Conservation (phyloP, 2,797 vertebrate genomes). For the Chaetophractus vellerosus region DNA sequence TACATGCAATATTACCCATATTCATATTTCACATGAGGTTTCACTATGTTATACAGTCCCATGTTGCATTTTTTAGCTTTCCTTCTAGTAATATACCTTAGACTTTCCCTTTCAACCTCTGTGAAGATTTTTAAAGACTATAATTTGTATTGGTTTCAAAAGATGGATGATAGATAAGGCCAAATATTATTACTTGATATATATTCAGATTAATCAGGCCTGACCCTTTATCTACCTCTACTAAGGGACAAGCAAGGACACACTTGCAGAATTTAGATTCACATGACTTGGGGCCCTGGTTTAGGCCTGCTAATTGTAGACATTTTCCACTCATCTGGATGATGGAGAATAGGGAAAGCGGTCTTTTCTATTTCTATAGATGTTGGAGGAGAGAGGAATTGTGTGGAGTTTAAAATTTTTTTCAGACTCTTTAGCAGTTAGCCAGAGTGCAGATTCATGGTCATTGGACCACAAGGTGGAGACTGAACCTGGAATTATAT, state of each 20-base stretch:
- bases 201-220: slow-evolving; percentile 8
- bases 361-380: neutral
- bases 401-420: neutral
- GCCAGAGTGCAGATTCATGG: neutral
- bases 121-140: neutral
- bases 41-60: too few relatives aligned
- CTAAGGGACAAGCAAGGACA: neutral
- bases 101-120: neutral
- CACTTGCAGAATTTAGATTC: neutral
- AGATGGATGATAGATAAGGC: neutral
- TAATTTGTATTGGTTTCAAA: slow-evolving; percentile 51
- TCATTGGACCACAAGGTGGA: neutral
- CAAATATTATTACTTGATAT: neutral
- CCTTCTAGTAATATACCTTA: too few relatives aligned
- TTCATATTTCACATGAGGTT: too few relatives aligned
- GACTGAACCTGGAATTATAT: neutral
- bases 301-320: neutral
- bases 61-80: too few relatives aligned
- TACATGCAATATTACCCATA: too few relatives aligned
- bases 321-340: neutral
- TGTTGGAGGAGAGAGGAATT: slow-evolving; percentile 1
- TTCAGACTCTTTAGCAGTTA: slow-evolving; percentile 21
- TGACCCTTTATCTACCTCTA: neutral
- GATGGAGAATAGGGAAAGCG: neutral
- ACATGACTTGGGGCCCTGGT: neutral